Evolutionary conservation across 2,888 invertebrate species (phyloP).

Genomic region (Bombylius discolor): DNA sequence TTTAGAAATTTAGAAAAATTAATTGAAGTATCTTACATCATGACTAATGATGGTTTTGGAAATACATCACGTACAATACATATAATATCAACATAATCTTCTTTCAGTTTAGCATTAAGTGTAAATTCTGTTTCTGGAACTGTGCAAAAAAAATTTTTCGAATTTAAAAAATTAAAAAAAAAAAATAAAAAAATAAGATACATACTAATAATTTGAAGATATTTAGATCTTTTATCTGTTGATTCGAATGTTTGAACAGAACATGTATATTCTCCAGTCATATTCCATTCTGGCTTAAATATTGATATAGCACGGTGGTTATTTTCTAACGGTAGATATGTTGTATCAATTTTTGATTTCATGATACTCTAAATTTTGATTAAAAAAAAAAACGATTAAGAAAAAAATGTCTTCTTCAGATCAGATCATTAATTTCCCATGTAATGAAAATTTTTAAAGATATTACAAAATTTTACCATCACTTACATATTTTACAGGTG

Average conservation of each 20-base stretch:
- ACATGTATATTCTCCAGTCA: slow-evolving; percentile 37
- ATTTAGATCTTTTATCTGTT: slow-evolving; percentile 34
- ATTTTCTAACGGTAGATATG: slow-evolving; percentile 19
- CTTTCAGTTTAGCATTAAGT: slow-evolving; percentile 32
- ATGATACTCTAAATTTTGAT: slow-evolving; percentile 27
- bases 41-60: slow-evolving; percentile 31
- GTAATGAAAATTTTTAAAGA: no score
- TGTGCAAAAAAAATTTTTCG: slow-evolving; percentile 12
- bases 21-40: slow-evolving; percentile 26
- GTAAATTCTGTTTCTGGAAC: slow-evolving; percentile 37
- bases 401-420: neutral
- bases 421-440: no score
- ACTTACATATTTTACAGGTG: no score
- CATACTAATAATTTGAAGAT: slow-evolving; percentile 36
- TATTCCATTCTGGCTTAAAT: slow-evolving; percentile 36
- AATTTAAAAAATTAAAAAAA: neutral
- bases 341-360: slow-evolving; percentile 36
- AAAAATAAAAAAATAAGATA: neutral
- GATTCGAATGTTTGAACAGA: slow-evolving; percentile 36
- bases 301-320: slow-evolving; percentile 36
- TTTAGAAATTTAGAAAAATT: neutral
- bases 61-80: slow-evolving; percentile 35
- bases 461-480: no score
- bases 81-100: slow-evolving; percentile 28
- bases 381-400: neutral